phyloP scores from a whole-genome alignment of 2,113 vertebrate species.

The Brachyhypopomus occidentalis region DNA sequence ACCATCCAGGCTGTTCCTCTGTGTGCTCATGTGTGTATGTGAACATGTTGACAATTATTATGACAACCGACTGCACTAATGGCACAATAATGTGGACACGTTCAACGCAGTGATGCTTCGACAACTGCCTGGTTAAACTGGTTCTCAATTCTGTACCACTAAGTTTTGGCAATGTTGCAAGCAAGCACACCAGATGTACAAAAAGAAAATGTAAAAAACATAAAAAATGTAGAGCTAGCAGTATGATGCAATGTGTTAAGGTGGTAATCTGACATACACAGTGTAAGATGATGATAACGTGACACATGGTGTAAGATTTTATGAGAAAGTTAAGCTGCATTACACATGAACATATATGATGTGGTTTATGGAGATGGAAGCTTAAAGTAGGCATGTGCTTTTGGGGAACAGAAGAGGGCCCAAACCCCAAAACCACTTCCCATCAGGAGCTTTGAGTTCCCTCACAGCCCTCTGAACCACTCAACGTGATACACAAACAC shows the following conservation, averaged over 20 bases:
- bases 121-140: too few species aligned
- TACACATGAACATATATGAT: constrained; percentile 37
- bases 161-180: too few species aligned
- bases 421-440: constrained; percentile 67
- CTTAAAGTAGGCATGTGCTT: constrained; percentile 42
- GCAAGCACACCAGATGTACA: too few species aligned
- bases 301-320: background rate
- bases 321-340: background rate
- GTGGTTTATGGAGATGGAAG: constrained; percentile 58
- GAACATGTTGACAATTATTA: background rate
- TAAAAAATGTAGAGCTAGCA: too few species aligned
- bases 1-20: constrained; percentile 1
- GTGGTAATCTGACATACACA: background rate
- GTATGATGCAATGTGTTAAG: too few species aligned
- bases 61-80: too few species aligned
- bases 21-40: background rate
- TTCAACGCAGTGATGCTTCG: too few species aligned
- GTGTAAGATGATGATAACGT: background rate
- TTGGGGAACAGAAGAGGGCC: constrained; percentile 56
- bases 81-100: too few species aligned
- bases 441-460: constrained; percentile 52
- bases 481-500: background rate
- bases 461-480: constrained; percentile 22
- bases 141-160: too few species aligned
- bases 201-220: too few species aligned